Percentiles rank a stretch among this genome's conserved stretches.
Conservation (phyloP, 2,113 vertebrate species). For the Sardina pilchardus region DNA sequence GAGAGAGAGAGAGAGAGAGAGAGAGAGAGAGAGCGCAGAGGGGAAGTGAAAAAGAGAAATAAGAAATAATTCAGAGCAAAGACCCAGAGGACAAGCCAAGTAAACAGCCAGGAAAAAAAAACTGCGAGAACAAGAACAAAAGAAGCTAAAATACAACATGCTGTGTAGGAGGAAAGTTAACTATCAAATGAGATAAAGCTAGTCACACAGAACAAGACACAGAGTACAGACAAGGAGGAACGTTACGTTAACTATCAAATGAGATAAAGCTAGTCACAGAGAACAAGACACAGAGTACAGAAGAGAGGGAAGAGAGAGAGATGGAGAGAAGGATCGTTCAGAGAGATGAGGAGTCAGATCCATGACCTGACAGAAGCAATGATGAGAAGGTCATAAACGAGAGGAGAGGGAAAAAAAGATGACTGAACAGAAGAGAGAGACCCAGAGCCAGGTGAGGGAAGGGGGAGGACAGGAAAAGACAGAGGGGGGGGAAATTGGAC, state of each 20-base stretch:
- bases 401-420: background rate
- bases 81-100: background rate
- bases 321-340: background rate
- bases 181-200: background rate
- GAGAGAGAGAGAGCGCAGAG: background rate
- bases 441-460: background rate
- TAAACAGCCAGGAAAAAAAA: background rate
- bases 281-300: background rate
- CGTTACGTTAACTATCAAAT: too few relatives aligned
- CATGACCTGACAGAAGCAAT: background rate
- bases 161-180: conserved; percentile 5
- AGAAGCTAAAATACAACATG: background rate
- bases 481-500: background rate
- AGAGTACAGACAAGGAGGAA: too few relatives aligned
- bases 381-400: background rate
- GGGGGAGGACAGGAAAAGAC: background rate
- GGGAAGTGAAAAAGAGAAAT: too few relatives aligned
- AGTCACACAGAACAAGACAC: background rate
- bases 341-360: background rate
- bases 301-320: background rate
- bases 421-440: background rate
- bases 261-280: background rate
- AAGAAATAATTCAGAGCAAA: background rate
- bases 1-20: background rate
- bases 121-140: background rate